Percentiles rank a stretch among this genome's conserved stretches.
Evolutionary conservation across 2,113 vertebrate genomes (phyloP).

Genomic region (Etheostoma cragini): DNA sequence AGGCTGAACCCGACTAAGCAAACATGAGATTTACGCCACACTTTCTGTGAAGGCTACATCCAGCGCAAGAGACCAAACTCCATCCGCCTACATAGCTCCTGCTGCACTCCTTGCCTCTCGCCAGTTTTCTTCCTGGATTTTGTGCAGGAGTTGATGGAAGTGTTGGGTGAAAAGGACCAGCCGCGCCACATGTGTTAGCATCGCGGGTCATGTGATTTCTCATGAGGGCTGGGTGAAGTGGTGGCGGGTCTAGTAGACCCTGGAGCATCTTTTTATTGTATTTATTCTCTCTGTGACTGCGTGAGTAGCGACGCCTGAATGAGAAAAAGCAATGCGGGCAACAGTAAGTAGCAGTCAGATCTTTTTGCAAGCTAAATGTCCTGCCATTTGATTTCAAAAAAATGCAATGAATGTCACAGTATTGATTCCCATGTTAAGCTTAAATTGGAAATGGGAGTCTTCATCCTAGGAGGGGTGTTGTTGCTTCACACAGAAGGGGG

Average conservation of each 20-base stretch:
- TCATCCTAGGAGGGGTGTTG: conserved; percentile 22
- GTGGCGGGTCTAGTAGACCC: conserved; percentile 78
- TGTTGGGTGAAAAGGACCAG: conserved; percentile 51
- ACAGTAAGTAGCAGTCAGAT: conserved; percentile 88
- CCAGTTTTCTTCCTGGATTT: conserved; percentile 46
- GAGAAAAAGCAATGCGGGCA: conserved; percentile 91
- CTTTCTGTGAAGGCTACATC: conserved; percentile 64
- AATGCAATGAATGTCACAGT: conserved; percentile 15
- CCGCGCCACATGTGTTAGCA: conserved; percentile 70
- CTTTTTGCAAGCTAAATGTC: conserved; percentile 70
- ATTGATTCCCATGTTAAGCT: conserved; percentile 28
- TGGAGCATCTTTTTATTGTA: conserved; percentile 57
- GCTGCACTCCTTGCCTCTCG: conserved; percentile 25
- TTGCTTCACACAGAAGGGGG: conserved; percentile 24
- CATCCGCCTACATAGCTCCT: conserved; percentile 12
- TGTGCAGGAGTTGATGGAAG: conserved; percentile 60
- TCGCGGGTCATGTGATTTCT: conserved; percentile 71
- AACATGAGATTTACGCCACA: conserved; percentile 75
- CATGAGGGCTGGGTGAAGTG: conserved; percentile 72
- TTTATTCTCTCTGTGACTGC: conserved; percentile 75
- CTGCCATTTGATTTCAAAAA: conserved; percentile 42
- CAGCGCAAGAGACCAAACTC: conserved; percentile 49
- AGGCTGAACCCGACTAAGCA: conserved; percentile 64
- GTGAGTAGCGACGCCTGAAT: conserved; percentile 86
- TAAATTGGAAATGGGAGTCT: conserved; percentile 2